phyloP scores from a whole-genome alignment of 2,888 invertebrate genomes.

The Synanthedon andrenaeformis region DNA sequence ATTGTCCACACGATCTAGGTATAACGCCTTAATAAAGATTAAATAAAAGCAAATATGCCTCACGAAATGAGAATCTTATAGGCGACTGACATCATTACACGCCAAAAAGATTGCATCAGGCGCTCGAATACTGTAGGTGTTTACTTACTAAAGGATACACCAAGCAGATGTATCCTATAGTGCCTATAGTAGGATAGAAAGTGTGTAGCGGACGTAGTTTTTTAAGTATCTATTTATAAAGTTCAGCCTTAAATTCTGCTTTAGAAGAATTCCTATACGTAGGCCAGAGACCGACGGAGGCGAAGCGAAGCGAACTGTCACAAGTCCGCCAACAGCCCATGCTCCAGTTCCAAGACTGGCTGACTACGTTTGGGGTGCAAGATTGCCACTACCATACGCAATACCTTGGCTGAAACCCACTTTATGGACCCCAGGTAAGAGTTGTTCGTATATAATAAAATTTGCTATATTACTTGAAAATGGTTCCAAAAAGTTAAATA shows the following conservation, averaged over 20 bases:
- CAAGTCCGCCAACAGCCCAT: slow-evolving; percentile 77
- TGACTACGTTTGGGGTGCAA: slow-evolving; percentile 83
- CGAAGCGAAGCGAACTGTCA: slow-evolving; percentile 83
- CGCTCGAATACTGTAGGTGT: no score
- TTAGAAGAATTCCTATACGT: slow-evolving; percentile 59
- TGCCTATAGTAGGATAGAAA: neutral
- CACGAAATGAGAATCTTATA: no score
- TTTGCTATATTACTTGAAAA: neutral
- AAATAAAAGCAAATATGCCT: no score
- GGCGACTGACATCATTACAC: no score
- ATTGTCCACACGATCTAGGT: no score
- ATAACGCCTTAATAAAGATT: no score
- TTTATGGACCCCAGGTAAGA: slow-evolving; percentile 52
- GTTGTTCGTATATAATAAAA: neutral
- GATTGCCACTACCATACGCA: slow-evolving; percentile 75
- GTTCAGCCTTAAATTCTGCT: slow-evolving; percentile 64
- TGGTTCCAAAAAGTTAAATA: neutral
- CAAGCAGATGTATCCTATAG: no score
- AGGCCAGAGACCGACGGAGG: slow-evolving; percentile 71
- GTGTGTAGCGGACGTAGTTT: neutral
- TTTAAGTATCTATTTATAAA: slow-evolving; percentile 10
- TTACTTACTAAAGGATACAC: no score
- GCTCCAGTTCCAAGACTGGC: slow-evolving; percentile 85
- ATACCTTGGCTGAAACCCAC: slow-evolving; percentile 77
- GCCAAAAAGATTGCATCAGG: no score